A percentile compares a stretch with the other conserved stretches of the same genome.
Conservation (phyloP, 2,888 invertebrate species). For the Aleiodes alternator region DNA sequence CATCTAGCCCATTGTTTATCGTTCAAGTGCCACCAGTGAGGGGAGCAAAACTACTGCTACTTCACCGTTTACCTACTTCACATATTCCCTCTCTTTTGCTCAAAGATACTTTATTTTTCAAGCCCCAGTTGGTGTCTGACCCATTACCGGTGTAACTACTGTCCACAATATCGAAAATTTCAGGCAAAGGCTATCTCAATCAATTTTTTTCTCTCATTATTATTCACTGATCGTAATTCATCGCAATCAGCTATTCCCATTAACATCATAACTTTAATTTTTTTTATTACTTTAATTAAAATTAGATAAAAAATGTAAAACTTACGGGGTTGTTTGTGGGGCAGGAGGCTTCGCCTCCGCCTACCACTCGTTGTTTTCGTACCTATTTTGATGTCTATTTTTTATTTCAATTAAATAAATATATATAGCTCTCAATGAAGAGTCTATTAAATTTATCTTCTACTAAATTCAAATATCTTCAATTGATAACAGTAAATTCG, state of each 20-base stretch:
- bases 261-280: too few relatives aligned
- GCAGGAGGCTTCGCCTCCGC: conserved; percentile 73
- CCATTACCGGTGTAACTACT: too few relatives aligned
- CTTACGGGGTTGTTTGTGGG: conserved; percentile 71
- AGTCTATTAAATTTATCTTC: conserved; percentile 2
- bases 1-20: conserved; percentile 24
- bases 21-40: conserved; percentile 23
- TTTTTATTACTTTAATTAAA: too few relatives aligned
- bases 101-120: not conserved
- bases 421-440: not conserved
- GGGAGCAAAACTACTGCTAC: conserved; percentile 3
- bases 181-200: too few relatives aligned
- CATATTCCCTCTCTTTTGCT: conserved; percentile 25
- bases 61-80: not conserved
- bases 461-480: conserved; percentile 9
- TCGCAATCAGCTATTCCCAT: too few relatives aligned
- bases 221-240: too few relatives aligned
- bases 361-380: conserved; percentile 71
- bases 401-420: conserved; percentile 18
- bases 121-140: too few relatives aligned
- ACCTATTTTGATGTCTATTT: conserved; percentile 67
- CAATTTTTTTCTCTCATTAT: too few relatives aligned
- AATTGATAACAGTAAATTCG: not conserved
- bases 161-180: too few relatives aligned
- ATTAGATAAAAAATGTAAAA: conserved; percentile 44